phyloP scores from a whole-genome alignment of 2,888 invertebrate species.

The Mythimna lalbum region DNA sequence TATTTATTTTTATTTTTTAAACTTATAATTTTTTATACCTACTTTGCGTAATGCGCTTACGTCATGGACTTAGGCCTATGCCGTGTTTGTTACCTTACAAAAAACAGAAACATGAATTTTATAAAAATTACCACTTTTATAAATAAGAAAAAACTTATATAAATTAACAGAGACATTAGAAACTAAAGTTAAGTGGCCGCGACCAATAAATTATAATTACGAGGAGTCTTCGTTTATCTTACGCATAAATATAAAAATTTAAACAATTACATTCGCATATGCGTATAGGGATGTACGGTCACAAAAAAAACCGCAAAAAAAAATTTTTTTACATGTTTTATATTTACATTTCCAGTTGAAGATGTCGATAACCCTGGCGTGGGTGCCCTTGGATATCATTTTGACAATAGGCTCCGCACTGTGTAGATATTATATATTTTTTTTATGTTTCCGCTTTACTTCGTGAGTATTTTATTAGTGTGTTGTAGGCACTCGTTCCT shows the following conservation, averaged over 20 bases:
- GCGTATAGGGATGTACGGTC: constrained; percentile 26
- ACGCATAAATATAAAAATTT: constrained; percentile 18
- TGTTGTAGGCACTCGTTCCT: constrained; percentile 38
- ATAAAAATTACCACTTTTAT: background rate
- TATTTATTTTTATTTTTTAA: background rate
- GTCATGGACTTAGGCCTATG: background rate
- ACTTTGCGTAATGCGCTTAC: background rate
- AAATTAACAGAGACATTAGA: constrained; percentile 26
- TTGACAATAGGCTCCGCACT: constrained; percentile 62
- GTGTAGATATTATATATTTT: constrained; percentile 47
- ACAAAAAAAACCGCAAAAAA: constrained; percentile 28
- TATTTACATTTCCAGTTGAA: constrained; percentile 25
- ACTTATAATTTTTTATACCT: background rate
- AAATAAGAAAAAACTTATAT: constrained; percentile 9
- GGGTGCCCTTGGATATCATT: constrained; percentile 62
- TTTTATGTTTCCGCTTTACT: constrained; percentile 67
- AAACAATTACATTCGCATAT: constrained; percentile 14
- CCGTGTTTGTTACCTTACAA: background rate
- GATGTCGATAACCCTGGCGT: constrained; percentile 58
- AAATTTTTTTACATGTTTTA: background rate
- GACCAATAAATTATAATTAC: constrained; percentile 40
- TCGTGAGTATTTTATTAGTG: constrained; percentile 68
- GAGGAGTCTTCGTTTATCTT: constrained; percentile 11
- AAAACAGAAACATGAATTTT: background rate
- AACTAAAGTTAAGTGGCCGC: constrained; percentile 23